Base-by-base conservation (phyloP, 2,888 invertebrate species). In the Conops quadrifasciatus region DNA sequence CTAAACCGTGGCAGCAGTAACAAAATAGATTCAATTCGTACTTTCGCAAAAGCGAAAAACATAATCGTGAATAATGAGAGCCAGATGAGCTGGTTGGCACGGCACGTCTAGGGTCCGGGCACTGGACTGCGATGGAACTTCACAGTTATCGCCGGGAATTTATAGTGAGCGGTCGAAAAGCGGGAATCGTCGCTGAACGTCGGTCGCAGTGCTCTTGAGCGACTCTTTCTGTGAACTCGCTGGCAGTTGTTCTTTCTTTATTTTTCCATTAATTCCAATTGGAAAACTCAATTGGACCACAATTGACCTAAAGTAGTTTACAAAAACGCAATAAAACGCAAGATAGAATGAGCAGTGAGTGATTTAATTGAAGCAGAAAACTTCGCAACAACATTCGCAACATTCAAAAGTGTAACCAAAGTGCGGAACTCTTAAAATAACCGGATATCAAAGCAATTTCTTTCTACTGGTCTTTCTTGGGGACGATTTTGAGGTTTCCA, bases 51-150 rank as follows among this genome's bases (percentile, higher is more conserved):
- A 74, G 72, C 62, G 60, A 59, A 60, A 81, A 80, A 78, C 82
- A 82, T 83, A 83, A 83, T 83, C 79, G 82, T 77, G 79, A 81
- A 83, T 83, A 83, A 83, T 83, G 82, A 83, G 81, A 78, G 78
- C 71, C 60, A 73, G 24, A 56, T 43, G 43, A 62, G 21, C 30
- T 51, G 36, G 15, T n/a, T 36, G 4, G 36, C 5, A 36, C 36
- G 36, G 9, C 36, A 53, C 13, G 24, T 70, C 43, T 59, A 53
- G n/a, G 63, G 26, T 53, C 56, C 56, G 70, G 28, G 36, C 60
- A 60, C 67, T 68, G 45, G 67, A 68, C 67, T 68, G 59, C 47
- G 49, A 30, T 60, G 19, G 51, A 30, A 19, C 30, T 60, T 68
- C 60, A 59, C 60, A 68, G 67, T 68, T 30, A 68, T 30, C 67